Evolutionary conservation across 2,888 invertebrate species (phyloP), one percentile per base, ranked within the genome.

Genomic region (Smittia aterrima): DNA sequence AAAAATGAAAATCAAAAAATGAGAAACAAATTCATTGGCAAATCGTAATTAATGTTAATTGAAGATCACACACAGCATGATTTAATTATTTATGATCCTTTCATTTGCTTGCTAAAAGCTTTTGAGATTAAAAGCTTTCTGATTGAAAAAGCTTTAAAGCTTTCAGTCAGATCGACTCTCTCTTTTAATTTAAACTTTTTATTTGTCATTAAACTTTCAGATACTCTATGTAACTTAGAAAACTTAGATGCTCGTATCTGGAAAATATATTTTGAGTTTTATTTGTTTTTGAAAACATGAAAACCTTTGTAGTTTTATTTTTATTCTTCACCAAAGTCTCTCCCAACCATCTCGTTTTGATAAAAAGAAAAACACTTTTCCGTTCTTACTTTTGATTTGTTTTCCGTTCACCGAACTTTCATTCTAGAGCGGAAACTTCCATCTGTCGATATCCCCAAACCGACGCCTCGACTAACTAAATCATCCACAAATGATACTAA

Each of bases 381-480:
- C 16, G 47, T 47, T 62, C 40, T 72, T 72, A 38, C 38, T 54
- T 72, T 72, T 54, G 32, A 54, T 72, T 72, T 18, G 20, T 72
- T 53, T 70, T 53, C 54, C 70, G 70, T 53, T 53, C 72, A 72
- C 25, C 66, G 66, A 66, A 58, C 47, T 66, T 72, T 72, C 72
- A 79, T 82, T 82, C 82, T 83, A 83, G 83, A 83, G 80, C 79
- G 82, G 82, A 40, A 40, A 18, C 16, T 27, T 38, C 74, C 58
- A 66, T 62, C 54, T 40, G 72, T 68, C 76, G 79, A 80, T 74
- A 75, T 77, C 74, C 85, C 85, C 76, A 84, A 83, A 81, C 85
- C 86, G 77, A 85, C 84, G 79, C 86, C 85, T 71, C 83, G 86
- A 76, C 79, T 79, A 76, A 80, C 79, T 76, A 81, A 79, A 79